A percentile compares a stretch with the other conserved stretches of the same genome.
Evolutionary conservation across 2,888 invertebrate species (phyloP).

Genomic region (Venusia cambrica): DNA sequence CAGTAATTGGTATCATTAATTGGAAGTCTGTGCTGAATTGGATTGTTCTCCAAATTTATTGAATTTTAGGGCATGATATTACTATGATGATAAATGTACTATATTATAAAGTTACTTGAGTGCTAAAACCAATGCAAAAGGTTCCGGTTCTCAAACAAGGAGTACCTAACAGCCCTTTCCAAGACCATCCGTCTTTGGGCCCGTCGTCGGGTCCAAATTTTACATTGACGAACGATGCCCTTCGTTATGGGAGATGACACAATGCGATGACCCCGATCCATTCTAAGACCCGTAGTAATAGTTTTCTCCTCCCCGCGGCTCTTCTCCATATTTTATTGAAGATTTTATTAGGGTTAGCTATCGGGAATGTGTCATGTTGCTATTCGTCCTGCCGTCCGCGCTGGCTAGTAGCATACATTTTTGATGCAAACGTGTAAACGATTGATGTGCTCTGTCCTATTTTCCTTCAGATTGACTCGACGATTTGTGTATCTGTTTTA

Average conservation of each 20-base stretch:
- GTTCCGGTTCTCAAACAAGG: constrained; percentile 39
- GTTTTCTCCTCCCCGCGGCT: constrained; percentile 56
- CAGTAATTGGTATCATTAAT: constrained; percentile 34
- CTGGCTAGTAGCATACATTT: constrained; percentile 54
- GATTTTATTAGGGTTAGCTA: constrained; percentile 69
- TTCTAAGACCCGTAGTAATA: constrained; percentile 55
- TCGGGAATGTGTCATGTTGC: constrained; percentile 59
- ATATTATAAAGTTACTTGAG: no score
- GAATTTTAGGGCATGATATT: no score
- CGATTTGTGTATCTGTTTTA: constrained; percentile 51
- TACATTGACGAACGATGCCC: constrained; percentile 61
- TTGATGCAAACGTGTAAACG: constrained; percentile 62
- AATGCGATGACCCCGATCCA: constrained; percentile 71
- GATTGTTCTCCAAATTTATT: no score
- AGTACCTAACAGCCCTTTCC: constrained; percentile 33
- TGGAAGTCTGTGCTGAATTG: constrained; percentile 29
- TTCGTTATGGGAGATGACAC: constrained; percentile 69
- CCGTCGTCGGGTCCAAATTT: constrained; percentile 43
- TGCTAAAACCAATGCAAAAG: constrained; percentile 59
- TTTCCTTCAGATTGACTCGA: constrained; percentile 48
- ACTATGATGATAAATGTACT: no score
- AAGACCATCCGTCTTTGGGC: constrained; percentile 53
- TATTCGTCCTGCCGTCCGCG: constrained; percentile 46
- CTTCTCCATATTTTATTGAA: constrained; percentile 67
- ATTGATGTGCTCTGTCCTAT: constrained; percentile 59